phyloP scores from a whole-genome alignment of 2,888 invertebrate genomes.

The Erebia ligea region DNA sequence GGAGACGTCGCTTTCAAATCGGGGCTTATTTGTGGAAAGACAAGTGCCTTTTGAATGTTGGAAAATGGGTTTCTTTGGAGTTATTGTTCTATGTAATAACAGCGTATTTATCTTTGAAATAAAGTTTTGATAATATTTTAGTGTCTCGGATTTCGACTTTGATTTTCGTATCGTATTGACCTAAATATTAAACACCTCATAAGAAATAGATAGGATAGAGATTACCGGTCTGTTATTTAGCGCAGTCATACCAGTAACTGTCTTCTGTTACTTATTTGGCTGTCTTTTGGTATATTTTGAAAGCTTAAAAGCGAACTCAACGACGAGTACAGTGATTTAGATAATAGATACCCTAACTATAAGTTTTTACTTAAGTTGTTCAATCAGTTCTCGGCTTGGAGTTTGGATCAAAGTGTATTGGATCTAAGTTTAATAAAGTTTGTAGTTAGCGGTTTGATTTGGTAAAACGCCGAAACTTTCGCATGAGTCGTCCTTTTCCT shows the following conservation, averaged over 20 bases:
- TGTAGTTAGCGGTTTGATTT: constrained; percentile 13
- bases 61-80: constrained; percentile 1
- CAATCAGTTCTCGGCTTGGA: constrained; percentile 2
- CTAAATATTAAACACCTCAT: no score
- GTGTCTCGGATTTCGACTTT: not conserved
- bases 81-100: not conserved
- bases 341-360: constrained; percentile 2
- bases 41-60: constrained; percentile 43
- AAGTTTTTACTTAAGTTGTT: constrained; percentile 11
- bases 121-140: not conserved
- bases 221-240: no score
- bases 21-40: constrained; percentile 49
- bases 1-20: constrained; percentile 48
- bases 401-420: constrained; percentile 9
- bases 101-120: not conserved
- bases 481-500: not conserved
- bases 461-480: not conserved
- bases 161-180: no score
- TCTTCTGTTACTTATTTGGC: no score
- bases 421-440: constrained; percentile 9
- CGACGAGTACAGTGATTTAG: not conserved
- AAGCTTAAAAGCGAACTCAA: not conserved
- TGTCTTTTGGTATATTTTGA: no score
- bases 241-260: no score
- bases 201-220: no score